Evolutionary conservation across 2,797 vertebrate genomes (phyloP), one percentile per base, ranked within the genome.

Genomic region (Holocentrus rufus): DNA sequence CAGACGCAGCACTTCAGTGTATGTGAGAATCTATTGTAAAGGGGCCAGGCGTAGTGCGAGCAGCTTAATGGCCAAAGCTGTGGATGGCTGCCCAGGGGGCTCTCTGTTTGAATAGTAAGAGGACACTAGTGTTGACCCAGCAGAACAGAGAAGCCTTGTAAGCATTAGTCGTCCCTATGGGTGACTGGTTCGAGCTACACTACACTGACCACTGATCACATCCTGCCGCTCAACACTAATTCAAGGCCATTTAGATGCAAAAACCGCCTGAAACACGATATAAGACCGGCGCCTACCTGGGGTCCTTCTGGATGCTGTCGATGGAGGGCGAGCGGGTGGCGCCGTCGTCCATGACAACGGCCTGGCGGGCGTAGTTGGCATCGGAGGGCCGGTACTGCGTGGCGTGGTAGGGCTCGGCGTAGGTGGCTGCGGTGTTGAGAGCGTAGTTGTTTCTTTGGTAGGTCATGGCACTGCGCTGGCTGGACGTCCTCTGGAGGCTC

Each of bases 261-360:
- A 42, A n/a, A 53, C 10, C 22, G 11, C 18, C 4, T 53, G 54
- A 69, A 73, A 65, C 44, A 1, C 27, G 42, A n/a, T n/a, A n/a
- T n/a, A n/a, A n/a, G n/a, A 68, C 23, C 3, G 0, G 13, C 14
- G 4, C 93, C 91, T 94, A 95, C 98, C 97, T 97, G 83, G 97
- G 97, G 89, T 99, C 97, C 65, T 99, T 99, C 89, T 98, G 98
- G 72, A 99, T 99, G 93, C 98, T 99, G 93, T 99, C 97, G 82
- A 98, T 96, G 47, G 98, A 99, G 0, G 97, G 98, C 0, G 98
- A 99, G 55, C 96, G 95, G 0, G 96, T 94, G 73, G 96, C 95
- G 10, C 93, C 94, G 1, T 97, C 95, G 0, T 98, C 97, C 22
- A 95, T 87, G 0, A 93, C 89, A 0, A 91, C 61, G 7, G 87